These are phyloP conservation scores for Thalpophila matura DNA, from an alignment of 2,888 invertebrate genomes.

Conservation along the genomic window DNA sequence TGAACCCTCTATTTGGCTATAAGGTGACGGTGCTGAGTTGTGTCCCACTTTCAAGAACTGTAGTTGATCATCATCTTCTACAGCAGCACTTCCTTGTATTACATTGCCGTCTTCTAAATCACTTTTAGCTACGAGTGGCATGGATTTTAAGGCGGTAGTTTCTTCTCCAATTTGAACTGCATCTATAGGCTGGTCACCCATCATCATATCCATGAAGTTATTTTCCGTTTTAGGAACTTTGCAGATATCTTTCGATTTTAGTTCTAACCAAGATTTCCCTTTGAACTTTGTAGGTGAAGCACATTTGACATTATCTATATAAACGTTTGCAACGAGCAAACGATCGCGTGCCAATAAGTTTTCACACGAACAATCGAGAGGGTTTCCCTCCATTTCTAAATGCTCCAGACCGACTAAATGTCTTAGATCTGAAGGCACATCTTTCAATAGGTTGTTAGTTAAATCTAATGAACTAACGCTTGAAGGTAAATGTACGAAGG, in stretches of 20 bases:
- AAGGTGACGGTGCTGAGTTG: constrained; percentile 68
- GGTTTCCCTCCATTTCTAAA: constrained; percentile 93
- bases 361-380: constrained; percentile 93
- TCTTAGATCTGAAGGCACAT: constrained; percentile 91
- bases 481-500: constrained; percentile 88
- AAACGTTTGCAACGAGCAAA: constrained; percentile 88
- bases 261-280: constrained; percentile 90
- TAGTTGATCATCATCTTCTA: constrained; percentile 83
- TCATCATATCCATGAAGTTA: constrained; percentile 90
- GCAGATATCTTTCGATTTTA: constrained; percentile 90
- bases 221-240: constrained; percentile 78
- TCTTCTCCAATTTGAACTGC: constrained; percentile 81
- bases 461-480: constrained; percentile 92
- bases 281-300: constrained; percentile 87
- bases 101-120: constrained; percentile 86
- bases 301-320: constrained; percentile 91
- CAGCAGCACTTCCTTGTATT: constrained; percentile 72
- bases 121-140: constrained; percentile 77
- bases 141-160: constrained; percentile 81
- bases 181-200: constrained; percentile 91
- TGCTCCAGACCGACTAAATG: constrained; percentile 90
- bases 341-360: constrained; percentile 92
- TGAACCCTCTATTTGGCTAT: constrained; percentile 77
- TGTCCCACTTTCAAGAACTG: constrained; percentile 81
- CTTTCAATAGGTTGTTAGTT: constrained; percentile 91